phyloP scores from a whole-genome alignment of 2,888 invertebrate species.

The Drosophila mimetica region DNA sequence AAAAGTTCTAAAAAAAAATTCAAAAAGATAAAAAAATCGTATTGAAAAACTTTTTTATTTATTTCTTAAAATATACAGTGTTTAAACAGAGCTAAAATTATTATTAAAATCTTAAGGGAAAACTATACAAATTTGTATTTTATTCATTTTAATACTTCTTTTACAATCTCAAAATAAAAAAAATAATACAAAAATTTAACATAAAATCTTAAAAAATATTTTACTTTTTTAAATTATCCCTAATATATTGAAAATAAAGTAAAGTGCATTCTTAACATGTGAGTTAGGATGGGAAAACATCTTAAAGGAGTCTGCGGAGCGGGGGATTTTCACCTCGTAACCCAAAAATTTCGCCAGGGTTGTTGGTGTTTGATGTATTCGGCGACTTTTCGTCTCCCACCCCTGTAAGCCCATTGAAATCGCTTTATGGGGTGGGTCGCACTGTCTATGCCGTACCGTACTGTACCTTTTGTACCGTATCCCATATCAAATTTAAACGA shows the following conservation, averaged over 20 bases:
- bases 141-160: no score
- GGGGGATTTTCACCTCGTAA: slow-evolving; percentile 75
- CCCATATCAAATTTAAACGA: slow-evolving; percentile 79
- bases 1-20: neutral
- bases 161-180: no score
- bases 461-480: slow-evolving; percentile 64
- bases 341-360: slow-evolving; percentile 60
- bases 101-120: no score
- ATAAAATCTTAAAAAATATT: neutral
- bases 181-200: neutral
- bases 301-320: slow-evolving; percentile 56
- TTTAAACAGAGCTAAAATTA: no score
- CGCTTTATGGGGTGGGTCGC: slow-evolving; percentile 74
- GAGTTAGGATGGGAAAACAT: slow-evolving; percentile 37
- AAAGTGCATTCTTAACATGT: slow-evolving; percentile 59
- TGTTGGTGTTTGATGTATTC: slow-evolving; percentile 57
- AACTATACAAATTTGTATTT: no score
- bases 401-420: slow-evolving; percentile 66
- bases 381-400: slow-evolving; percentile 15
- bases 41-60: no score
- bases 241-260: no score
- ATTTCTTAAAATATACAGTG: no score
- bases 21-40: no score
- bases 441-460: slow-evolving; percentile 7
- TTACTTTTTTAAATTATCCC: neutral